Conservation (phyloP, 1,140 invertebrate species). For the Drosophila aff. region DNA sequence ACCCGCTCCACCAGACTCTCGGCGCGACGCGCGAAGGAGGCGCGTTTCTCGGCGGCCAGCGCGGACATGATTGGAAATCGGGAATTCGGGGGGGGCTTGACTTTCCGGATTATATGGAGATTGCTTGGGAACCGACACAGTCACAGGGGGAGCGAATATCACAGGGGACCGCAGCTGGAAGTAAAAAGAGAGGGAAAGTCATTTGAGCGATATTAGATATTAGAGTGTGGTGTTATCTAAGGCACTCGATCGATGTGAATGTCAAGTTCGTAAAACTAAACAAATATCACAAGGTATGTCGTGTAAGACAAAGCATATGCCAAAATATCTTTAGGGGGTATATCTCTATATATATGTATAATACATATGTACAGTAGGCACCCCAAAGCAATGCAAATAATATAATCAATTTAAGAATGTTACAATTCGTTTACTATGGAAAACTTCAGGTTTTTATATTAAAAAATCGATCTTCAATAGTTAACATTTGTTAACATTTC, state of each 20-base stretch:
- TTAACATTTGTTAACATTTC: too few relatives aligned
- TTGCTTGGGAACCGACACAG: constrained; percentile 14
- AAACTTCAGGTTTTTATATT: neutral
- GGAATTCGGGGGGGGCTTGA: neutral
- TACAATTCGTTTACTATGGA: neutral
- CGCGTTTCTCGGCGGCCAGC: constrained; percentile 69
- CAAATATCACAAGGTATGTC: constrained; percentile 32
- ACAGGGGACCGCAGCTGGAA: constrained; percentile 11
- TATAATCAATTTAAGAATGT: neutral
- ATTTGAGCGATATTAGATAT: constrained; percentile 3
- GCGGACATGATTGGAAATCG: constrained; percentile 47
- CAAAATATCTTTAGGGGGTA: constrained; percentile 13
- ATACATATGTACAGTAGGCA: neutral
- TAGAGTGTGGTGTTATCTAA: constrained; percentile 28
- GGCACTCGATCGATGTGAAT: constrained; percentile 37
- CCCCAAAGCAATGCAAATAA: neutral
- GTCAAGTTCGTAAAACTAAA: constrained; percentile 9
- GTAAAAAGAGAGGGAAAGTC: constrained; percentile 37
- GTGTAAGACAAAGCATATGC: constrained; percentile 10
- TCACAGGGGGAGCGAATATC: constrained; percentile 16
- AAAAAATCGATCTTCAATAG: neutral
- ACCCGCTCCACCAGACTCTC: constrained; percentile 84
- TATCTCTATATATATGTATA: neutral
- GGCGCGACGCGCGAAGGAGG: constrained; percentile 82
- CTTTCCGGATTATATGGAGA: constrained; percentile 9